Conservation (phyloP, 2,888 invertebrate species). For the Dryobota labecula region DNA sequence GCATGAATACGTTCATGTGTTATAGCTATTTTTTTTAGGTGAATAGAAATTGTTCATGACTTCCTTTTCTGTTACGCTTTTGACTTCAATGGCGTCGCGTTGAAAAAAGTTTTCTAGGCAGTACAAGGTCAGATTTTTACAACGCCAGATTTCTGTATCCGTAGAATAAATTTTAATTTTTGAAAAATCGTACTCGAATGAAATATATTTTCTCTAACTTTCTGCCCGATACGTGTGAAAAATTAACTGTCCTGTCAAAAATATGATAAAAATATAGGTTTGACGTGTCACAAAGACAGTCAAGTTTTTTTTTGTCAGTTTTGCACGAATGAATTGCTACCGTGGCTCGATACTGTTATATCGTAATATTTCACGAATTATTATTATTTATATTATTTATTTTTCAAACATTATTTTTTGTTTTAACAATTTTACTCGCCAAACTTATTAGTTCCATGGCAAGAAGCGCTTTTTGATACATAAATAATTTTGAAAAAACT, state of each 20-base stretch:
- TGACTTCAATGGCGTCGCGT: background rate
- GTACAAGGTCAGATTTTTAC: background rate
- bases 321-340: background rate
- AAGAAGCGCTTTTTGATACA: too few relatives aligned
- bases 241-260: too few relatives aligned
- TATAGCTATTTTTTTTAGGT: conserved; percentile 15
- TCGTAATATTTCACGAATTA: conserved; percentile 33
- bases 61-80: conserved; percentile 4
- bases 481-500: too few relatives aligned
- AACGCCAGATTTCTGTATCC: background rate
- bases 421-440: too few relatives aligned
- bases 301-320: background rate
- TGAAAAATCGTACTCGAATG: background rate
- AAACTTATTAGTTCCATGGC: too few relatives aligned
- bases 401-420: too few relatives aligned
- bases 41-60: background rate
- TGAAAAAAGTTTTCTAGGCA: background rate
- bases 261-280: too few relatives aligned
- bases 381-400: too few relatives aligned
- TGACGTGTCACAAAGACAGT: background rate
- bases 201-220: background rate
- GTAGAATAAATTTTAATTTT: background rate
- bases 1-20: conserved; percentile 21
- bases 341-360: background rate
- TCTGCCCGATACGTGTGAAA: background rate